These are phyloP conservation scores for Alauda arvensis DNA, from an alignment of 2,797 vertebrate genomes.

Conservation along the genomic window DNA sequence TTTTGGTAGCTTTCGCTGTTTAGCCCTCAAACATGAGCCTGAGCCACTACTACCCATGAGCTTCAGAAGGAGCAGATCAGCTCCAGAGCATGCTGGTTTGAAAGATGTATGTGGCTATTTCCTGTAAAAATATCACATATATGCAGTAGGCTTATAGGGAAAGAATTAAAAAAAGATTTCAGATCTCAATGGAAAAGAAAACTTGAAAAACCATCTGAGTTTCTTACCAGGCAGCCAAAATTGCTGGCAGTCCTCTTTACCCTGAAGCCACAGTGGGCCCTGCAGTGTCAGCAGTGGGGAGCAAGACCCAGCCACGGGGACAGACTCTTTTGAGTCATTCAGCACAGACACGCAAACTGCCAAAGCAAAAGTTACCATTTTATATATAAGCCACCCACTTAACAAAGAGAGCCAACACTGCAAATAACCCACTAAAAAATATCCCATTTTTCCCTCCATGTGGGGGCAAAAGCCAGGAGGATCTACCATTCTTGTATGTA, in stretches of 20 bases:
- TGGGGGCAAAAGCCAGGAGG: neutral
- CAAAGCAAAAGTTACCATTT: neutral
- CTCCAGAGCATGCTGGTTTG: neutral
- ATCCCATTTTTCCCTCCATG: neutral
- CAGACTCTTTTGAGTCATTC: rapidly evolving
- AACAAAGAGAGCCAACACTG: neutral
- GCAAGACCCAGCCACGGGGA: rapidly evolving
- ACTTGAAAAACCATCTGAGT: rapidly evolving
- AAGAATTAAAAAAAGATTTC: neutral
- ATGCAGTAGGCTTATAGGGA: neutral
- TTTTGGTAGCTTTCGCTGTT: neutral
- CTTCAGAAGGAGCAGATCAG: neutral
- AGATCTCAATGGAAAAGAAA: neutral
- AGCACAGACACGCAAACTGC: neutral
- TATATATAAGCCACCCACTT: neutral
- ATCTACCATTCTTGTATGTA: neutral
- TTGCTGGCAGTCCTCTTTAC: neutral
- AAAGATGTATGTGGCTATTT: neutral
- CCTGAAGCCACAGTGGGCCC: neutral
- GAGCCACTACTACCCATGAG: neutral
- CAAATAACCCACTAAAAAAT: neutral
- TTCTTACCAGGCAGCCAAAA: neutral
- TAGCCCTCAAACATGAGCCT: neutral
- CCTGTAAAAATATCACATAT: neutral
- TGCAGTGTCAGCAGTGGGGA: neutral